A percentile compares a stretch with the other conserved stretches of the same genome.
These are phyloP conservation scores for Timema cristinae DNA, from an alignment of 2,888 invertebrate species.

Conservation along the genomic window DNA sequence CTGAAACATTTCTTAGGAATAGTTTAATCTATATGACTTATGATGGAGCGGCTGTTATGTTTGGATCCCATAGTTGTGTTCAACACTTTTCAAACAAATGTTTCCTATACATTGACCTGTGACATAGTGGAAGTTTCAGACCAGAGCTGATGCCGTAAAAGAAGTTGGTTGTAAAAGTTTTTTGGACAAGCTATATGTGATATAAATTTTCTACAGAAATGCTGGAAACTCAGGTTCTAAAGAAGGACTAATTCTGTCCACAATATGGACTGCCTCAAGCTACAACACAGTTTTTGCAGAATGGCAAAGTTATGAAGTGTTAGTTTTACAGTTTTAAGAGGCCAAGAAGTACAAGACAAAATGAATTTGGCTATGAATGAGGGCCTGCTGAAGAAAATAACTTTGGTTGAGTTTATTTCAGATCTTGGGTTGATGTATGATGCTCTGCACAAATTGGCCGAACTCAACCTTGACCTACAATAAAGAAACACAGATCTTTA, in stretches of 20 bases:
- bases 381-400: not conserved
- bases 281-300: not conserved
- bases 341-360: not conserved
- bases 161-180: not conserved
- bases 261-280: not conserved
- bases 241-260: not conserved
- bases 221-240: not conserved
- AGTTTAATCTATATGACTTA: not conserved
- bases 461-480: not conserved
- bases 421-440: not conserved
- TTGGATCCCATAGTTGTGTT: not conserved
- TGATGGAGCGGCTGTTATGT: not conserved
- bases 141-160: not conserved
- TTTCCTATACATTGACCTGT: not conserved
- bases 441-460: not conserved
- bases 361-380: not conserved
- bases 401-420: not conserved
- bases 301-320: not conserved
- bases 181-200: not conserved
- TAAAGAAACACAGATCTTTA: not conserved
- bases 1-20: not conserved
- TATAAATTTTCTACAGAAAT: not conserved
- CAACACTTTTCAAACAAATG: not conserved
- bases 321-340: slow-evolving; percentile 3
- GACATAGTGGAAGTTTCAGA: not conserved